phyloP scores from a whole-genome alignment of 92 coral and sea anemone genomes.

The Porites rus region DNA sequence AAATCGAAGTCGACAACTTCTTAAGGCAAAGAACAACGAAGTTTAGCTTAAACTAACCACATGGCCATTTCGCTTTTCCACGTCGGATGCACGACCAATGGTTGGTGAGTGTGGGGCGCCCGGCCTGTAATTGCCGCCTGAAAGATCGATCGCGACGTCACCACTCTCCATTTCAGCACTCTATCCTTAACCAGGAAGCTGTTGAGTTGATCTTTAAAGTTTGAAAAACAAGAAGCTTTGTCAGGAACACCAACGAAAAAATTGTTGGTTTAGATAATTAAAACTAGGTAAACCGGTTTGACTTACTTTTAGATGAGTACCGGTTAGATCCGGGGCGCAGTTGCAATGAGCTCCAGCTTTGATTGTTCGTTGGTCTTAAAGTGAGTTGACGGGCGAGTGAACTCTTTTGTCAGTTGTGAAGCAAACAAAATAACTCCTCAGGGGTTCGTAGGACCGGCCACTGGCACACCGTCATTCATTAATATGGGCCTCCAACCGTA shows the following conservation, averaged over 20 bases:
- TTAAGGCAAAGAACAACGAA: too few relatives aligned
- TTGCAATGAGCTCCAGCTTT: slow-evolving; percentile 35
- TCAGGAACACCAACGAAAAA: neutral
- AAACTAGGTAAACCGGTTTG: neutral
- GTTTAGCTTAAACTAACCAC: too few relatives aligned
- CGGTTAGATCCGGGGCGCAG: slow-evolving; percentile 12
- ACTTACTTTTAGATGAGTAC: slow-evolving; percentile 17
- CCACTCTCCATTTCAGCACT: slow-evolving; percentile 26
- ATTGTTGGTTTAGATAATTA: neutral
- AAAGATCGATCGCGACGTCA: slow-evolving; percentile 33
- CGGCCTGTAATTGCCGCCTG: too few relatives aligned
- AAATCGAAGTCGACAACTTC: too few relatives aligned
- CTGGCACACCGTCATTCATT: too few relatives aligned
- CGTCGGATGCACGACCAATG: too few relatives aligned
- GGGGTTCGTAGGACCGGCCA: too few relatives aligned
- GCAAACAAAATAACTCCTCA: too few relatives aligned
- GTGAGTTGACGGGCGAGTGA: neutral
- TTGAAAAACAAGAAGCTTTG: neutral
- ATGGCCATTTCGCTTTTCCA: too few relatives aligned
- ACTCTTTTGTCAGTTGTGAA: too few relatives aligned
- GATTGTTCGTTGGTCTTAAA: slow-evolving; percentile 11
- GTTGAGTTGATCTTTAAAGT: slow-evolving; percentile 7
- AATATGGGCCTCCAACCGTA: too few relatives aligned
- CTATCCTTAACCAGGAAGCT: slow-evolving; percentile 35
- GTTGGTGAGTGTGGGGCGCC: too few relatives aligned